These are phyloP conservation scores for Apteryx owenii DNA, from an alignment of 2,113 vertebrate genomes.

Conservation along the genomic window DNA sequence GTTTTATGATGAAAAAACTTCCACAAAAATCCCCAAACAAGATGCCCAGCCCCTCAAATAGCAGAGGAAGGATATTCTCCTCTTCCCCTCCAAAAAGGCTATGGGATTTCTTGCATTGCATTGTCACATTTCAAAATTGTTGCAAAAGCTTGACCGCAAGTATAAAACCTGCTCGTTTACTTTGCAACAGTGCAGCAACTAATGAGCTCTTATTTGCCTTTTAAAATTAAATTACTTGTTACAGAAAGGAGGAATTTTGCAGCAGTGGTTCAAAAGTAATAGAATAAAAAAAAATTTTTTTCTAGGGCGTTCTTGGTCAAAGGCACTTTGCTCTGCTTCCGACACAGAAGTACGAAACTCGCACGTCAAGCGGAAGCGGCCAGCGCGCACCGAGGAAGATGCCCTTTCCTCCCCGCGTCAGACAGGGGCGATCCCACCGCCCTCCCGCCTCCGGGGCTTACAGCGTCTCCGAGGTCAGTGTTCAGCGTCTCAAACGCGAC, in stretches of 20 bases:
- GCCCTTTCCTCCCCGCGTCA: conserved; percentile 44
- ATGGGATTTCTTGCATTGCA: background rate
- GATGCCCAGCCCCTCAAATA: background rate
- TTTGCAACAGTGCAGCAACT: conserved; percentile 25
- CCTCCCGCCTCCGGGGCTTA: conserved; percentile 32
- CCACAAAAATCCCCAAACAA: background rate
- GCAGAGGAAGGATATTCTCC: background rate
- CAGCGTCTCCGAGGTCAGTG: conserved; percentile 59
- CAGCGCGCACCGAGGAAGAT: conserved; percentile 53
- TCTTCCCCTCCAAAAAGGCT: background rate
- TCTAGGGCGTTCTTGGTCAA: conserved; percentile 32
- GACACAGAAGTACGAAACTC: background rate
- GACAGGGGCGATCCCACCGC: background rate
- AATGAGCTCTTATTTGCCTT: conserved; percentile 62
- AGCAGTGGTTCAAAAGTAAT: conserved; percentile 29
- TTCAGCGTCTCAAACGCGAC: conserved; percentile 62
- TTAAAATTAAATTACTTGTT: conserved; percentile 42
- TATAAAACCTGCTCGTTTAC: conserved; percentile 29
- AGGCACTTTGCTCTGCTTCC: conserved; percentile 1
- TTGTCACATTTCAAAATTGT: conserved; percentile 26
- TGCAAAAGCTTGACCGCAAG: conserved; percentile 31
- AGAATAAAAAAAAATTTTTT: background rate
- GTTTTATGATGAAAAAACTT: background rate
- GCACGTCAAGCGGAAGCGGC: conserved; percentile 52
- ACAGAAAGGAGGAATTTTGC: conserved; percentile 48